Conservation (phyloP, 2,888 invertebrate species). For the Anaspis maculata region DNA sequence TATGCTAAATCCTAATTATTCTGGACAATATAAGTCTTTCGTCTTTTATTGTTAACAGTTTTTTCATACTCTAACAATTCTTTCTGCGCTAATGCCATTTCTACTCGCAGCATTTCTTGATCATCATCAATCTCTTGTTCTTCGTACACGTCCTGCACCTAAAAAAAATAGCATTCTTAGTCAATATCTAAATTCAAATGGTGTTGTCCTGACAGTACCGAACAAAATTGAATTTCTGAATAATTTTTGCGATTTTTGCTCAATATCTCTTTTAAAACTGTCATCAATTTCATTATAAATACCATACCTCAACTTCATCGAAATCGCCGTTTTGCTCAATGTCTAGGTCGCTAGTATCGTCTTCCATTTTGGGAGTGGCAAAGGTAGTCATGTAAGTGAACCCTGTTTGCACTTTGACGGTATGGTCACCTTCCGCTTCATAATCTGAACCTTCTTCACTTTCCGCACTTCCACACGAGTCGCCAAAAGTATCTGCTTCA, state of each 20-base stretch:
- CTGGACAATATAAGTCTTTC: conserved; percentile 33
- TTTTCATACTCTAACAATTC: conserved; percentile 38
- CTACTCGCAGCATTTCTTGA: conserved; percentile 37
- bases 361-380: conserved; percentile 43
- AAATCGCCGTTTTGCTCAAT: conserved; percentile 25
- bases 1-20: conserved; percentile 23
- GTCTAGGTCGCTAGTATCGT: conserved; percentile 38
- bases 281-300: too few species aligned
- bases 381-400: conserved; percentile 48
- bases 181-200: too few species aligned
- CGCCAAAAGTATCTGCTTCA: conserved; percentile 43
- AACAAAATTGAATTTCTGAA: too few species aligned
- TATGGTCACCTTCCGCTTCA: conserved; percentile 30
- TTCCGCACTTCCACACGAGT: conserved; percentile 55
- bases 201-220: too few species aligned
- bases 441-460: conserved; percentile 58
- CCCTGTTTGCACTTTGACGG: conserved; percentile 27
- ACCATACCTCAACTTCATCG: conserved; percentile 60
- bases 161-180: too few species aligned
- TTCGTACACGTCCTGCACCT: conserved; percentile 66
- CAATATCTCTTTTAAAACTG: too few species aligned
- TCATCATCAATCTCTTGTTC: conserved; percentile 65
- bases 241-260: too few species aligned
- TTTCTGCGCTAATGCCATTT: conserved; percentile 41
- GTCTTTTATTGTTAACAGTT: conserved; percentile 32